Base-by-base conservation (phyloP, 2,113 vertebrate species). In the Gymnarchus niloticus region DNA sequence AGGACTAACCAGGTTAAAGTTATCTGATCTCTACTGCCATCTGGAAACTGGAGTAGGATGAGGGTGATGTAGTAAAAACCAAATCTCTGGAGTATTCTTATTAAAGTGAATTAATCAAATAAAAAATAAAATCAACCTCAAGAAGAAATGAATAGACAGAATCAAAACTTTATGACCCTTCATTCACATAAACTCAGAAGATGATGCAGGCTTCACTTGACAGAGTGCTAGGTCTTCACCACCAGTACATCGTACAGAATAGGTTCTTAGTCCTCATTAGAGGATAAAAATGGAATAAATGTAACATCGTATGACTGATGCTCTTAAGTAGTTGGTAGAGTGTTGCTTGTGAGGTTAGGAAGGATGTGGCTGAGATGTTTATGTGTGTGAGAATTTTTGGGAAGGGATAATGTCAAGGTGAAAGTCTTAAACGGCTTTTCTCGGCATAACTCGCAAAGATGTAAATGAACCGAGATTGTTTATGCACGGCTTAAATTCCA, bases 401-500 rank as follows among this genome's bases (percentile, higher is more conserved):
- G 69, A 48, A 33, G 37, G 59, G 28, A 23, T 59, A 21, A 33
- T 46, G 76, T 56, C 41, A 5, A n/a, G 52, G 52, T 51, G 25
- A 37, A 0, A 85, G 65, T 81, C 46, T 59, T 78, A 86, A 49
- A 3, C 41, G 44, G 73, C 87, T 90, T 91, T 88, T 82, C 89
- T 88, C 88, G 84, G 52, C 85, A 91, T 90, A 92, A 86, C 76
- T 87, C 86, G 86, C 88, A 85, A 23, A 51, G 89, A 85, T 86
- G 21, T 85, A 86, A 86, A 84, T 86, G 88, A 90, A 85, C 84
- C 88, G 56, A 89, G 57, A 86, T 89, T 91, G 92, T 87, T 92
- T 90, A 89, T 48, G 10, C 90, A 87, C 87, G 88, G 91, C 92
- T 92, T 92, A 86, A 87, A 41, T 87, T 88, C 86, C 93, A 91